Conservation (phyloP, 2,888 invertebrate species). For the Drosophila pseudotalamancana region DNA sequence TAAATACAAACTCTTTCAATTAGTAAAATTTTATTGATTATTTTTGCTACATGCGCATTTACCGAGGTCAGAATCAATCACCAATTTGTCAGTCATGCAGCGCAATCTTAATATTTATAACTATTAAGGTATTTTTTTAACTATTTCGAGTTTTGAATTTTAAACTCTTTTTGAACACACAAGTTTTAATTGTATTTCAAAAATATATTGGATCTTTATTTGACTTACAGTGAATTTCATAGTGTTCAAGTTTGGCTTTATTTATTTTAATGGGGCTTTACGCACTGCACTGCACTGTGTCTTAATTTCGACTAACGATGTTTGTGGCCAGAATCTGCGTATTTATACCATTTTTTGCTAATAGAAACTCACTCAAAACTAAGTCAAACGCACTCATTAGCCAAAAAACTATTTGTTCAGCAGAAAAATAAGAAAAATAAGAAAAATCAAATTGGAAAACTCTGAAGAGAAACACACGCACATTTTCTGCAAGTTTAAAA, state of each 20-base stretch:
- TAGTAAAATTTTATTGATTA: no score
- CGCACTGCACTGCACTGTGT: slow-evolving; percentile 34
- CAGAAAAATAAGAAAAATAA: neutral
- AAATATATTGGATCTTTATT: slow-evolving; percentile 25
- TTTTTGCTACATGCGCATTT: no score
- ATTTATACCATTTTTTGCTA: slow-evolving; percentile 62
- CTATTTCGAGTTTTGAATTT: no score
- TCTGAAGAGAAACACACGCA: slow-evolving; percentile 36
- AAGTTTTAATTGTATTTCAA: no score
- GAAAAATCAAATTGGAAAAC: neutral
- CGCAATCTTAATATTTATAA: no score
- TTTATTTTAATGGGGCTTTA: neutral
- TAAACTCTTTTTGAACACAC: no score
- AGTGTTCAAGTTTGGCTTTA: slow-evolving; percentile 20
- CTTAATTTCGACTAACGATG: slow-evolving; percentile 60
- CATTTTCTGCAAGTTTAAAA: slow-evolving; percentile 25
- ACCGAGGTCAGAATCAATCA: no score
- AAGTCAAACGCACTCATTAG: slow-evolving; percentile 71
- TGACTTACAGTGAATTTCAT: slow-evolving; percentile 78
- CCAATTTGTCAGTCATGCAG: no score
- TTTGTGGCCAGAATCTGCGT: slow-evolving; percentile 56
- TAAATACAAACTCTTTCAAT: no score
- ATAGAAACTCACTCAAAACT: slow-evolving; percentile 63
- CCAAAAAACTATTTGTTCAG: slow-evolving; percentile 61
- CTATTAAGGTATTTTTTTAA: no score